Base-by-base conservation (phyloP, 2,888 invertebrate species). In the Incurvaria masculella region DNA sequence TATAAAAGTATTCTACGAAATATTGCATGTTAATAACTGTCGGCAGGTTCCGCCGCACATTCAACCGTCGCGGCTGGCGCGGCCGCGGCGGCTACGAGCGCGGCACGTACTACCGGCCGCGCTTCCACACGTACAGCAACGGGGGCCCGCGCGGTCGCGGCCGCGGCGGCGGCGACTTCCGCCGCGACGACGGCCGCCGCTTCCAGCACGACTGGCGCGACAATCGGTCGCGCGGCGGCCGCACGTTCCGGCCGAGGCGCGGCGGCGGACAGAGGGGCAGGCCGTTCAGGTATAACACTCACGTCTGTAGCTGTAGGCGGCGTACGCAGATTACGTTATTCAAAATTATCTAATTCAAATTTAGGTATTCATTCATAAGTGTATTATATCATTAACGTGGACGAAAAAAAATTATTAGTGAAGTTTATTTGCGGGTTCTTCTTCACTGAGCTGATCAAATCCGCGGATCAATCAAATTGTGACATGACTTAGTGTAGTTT, bases 101-200 rank as follows among this genome's bases (percentile, higher is more conserved):
- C 48, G 89, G 89, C 53, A 89, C 88, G 1, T 89, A 89, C 68
- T 89, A 89, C 72, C 86, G 88, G 57, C 89, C 89, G 1, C 81
- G 89, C 53, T 88, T 89, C 80, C 87, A 88, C 63, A 80, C 81
- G 18, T 84, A 81, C 68, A 81, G 81, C 63, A 79, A 81, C 38
- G 81, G 84, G 46, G 80, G 81, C 2, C 72, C 79, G 47, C 66
- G 82, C n/a, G 80, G 81, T 21, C 61, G 78, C 60, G 62, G 81
- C 56, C 59, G 72, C 51, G 69, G 75, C 64, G 66, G 71, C 20
- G 64, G 62, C 0, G 78, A 76, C 65, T 76, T 78, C 50, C 45
- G 76, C 0, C 55, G 69, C 2, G 63, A 72, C 57, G 71, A 71
- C 57, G 61, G 61, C n/a, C 57, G 72, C 0, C 60, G 71, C 43